These are phyloP conservation scores for Globodera rostochiensis DNA, from an alignment of 1,140 invertebrate species.

Conservation along the genomic window DNA sequence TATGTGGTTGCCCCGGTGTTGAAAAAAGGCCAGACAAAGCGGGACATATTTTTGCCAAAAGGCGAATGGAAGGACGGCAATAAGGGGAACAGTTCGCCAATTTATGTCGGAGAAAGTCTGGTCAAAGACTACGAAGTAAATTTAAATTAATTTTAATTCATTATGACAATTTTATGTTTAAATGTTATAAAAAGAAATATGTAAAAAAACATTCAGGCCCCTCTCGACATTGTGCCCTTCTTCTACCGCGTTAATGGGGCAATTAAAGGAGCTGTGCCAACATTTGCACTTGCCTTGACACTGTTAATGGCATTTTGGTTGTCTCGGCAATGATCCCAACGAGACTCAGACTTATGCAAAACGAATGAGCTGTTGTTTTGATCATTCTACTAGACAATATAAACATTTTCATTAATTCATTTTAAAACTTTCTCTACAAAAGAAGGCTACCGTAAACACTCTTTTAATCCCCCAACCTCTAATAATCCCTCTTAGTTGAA, in stretches of 20 bases:
- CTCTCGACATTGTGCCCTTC: conserved; percentile 9
- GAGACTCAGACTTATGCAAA: no score
- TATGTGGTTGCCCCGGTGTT: conserved; percentile 66
- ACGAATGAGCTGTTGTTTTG: no score
- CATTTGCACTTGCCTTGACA: background rate
- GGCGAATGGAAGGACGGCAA: conserved; percentile 46
- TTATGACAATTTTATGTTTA: background rate
- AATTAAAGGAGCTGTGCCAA: background rate
- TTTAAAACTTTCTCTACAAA: no score
- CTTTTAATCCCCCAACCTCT: no score
- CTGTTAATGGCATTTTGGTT: background rate
- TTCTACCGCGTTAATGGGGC: conserved; percentile 9
- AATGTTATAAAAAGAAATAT: background rate
- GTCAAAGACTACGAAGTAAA: conserved; percentile 22
- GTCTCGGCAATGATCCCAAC: background rate
- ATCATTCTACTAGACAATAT: no score
- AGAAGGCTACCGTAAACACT: no score
- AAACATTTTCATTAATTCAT: no score
- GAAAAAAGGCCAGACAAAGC: conserved; percentile 52
- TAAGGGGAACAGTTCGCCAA: background rate
- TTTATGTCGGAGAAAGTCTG: background rate
- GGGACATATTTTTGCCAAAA: conserved; percentile 65
- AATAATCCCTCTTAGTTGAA: no score
- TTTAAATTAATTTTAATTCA: background rate
- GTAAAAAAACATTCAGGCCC: background rate